Evolutionary conservation across 1,140 invertebrate genomes (phyloP).

Genomic region (Aphelenchoides besseyi): DNA sequence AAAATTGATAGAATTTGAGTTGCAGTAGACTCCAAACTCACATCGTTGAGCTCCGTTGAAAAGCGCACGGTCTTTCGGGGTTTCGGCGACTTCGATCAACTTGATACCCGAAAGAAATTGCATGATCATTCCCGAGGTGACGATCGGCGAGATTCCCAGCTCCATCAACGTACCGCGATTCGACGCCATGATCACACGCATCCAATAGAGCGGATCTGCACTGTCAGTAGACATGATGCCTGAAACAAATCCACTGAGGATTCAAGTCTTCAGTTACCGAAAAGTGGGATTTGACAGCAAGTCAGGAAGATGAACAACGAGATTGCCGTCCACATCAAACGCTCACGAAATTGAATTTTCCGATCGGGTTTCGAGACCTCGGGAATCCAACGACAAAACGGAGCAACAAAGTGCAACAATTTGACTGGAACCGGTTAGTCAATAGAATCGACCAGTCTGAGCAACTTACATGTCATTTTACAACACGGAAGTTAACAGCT

Average conservation of each 20-base stretch:
- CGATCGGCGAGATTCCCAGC: slow-evolving; percentile 98
- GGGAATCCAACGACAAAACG: slow-evolving; percentile 96
- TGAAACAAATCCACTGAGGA: slow-evolving; percentile 24
- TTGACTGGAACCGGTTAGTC: slow-evolving; percentile 92
- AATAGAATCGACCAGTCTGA: no score
- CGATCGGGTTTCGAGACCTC: slow-evolving; percentile 99
- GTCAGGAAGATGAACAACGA: slow-evolving; percentile 99
- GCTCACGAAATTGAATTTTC: slow-evolving; percentile 99
- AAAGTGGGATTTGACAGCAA: slow-evolving; percentile 85
- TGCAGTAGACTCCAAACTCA: slow-evolving; percentile 66
- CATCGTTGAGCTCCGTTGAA: slow-evolving; percentile 99
- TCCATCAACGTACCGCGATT: slow-evolving; percentile 98
- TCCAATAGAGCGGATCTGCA: slow-evolving; percentile 99
- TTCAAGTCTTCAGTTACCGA: slow-evolving; percentile 39
- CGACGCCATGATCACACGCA: slow-evolving; percentile 97
- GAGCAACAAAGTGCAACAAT: slow-evolving; percentile 99
- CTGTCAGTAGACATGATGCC: slow-evolving; percentile 99
- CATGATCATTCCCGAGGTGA: slow-evolving; percentile 99
- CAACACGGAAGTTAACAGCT: no score
- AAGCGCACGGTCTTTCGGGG: slow-evolving; percentile 94
- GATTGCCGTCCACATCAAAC: slow-evolving; percentile 99
- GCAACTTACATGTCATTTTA: no score
- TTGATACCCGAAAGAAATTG: slow-evolving; percentile 97
- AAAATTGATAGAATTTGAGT: slow-evolving; percentile 53
- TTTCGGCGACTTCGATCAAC: slow-evolving; percentile 99